phyloP scores from a whole-genome alignment of 2,888 invertebrate genomes.

The Drosophila flavopinicola region DNA sequence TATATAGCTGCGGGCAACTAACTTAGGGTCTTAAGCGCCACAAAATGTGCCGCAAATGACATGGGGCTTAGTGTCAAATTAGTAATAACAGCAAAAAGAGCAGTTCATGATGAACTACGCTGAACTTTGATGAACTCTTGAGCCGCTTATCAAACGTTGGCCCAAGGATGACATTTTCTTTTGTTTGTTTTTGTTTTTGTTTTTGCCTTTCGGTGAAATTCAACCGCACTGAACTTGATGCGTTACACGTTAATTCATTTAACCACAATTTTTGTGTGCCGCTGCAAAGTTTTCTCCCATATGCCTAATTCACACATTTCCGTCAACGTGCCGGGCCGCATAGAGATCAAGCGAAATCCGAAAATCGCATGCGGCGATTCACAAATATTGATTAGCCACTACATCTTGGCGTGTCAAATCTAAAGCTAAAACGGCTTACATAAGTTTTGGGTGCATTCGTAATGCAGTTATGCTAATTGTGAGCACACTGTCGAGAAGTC shows the following conservation, averaged over 20 bases:
- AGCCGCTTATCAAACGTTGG: constrained; percentile 60
- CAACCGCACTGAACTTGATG: constrained; percentile 42
- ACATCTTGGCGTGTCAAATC: constrained; percentile 29
- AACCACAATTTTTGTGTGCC: constrained; percentile 26
- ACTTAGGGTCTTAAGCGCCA: constrained; percentile 30
- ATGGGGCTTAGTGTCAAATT: constrained; percentile 46
- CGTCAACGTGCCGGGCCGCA: constrained; percentile 62
- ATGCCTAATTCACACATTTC: constrained; percentile 70
- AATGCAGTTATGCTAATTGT: constrained; percentile 49
- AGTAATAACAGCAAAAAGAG: constrained; percentile 17
- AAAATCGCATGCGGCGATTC: constrained; percentile 53
- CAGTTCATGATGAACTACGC: constrained; percentile 24
- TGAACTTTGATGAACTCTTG: constrained; percentile 54
- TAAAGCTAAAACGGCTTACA: neutral
- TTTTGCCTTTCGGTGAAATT: constrained; percentile 44
- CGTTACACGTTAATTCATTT: constrained; percentile 43
- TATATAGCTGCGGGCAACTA: constrained; percentile 30
- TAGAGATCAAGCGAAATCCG: constrained; percentile 42
- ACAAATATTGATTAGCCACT: constrained; percentile 22
- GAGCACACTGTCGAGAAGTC: constrained; percentile 40
- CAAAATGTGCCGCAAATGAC: constrained; percentile 25
- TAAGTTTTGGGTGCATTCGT: constrained; percentile 14
- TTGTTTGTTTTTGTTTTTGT: constrained; percentile 3
- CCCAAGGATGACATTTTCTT: constrained; percentile 32
- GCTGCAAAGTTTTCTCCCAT: constrained; percentile 56